These are phyloP conservation scores for Falco naumanni DNA, from an alignment of 2,797 vertebrate genomes.

Conservation along the genomic window DNA sequence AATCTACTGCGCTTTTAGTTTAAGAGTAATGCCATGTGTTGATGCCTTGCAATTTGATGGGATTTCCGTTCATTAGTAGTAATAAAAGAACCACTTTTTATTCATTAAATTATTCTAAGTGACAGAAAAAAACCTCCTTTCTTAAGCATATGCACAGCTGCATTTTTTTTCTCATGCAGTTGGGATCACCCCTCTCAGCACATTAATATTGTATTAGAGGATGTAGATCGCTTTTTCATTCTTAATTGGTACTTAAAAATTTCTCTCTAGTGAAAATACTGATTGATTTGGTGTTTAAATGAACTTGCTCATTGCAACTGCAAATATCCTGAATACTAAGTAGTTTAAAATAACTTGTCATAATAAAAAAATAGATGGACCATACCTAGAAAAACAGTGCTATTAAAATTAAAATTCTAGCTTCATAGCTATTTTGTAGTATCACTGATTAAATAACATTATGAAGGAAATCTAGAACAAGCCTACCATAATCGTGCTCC, in stretches of 20 bases:
- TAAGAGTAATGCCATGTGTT: constrained; percentile 28
- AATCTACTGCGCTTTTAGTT: constrained; percentile 11
- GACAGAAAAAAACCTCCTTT: constrained; percentile 68
- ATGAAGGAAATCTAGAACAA: neutral
- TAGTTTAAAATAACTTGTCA: constrained; percentile 83
- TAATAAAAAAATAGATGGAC: constrained; percentile 83
- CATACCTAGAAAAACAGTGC: constrained; percentile 75
- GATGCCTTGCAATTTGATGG: constrained; percentile 57
- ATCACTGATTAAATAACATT: neutral
- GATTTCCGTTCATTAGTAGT: constrained; percentile 57
- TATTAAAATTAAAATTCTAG: constrained; percentile 65
- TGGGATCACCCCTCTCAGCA: constrained; percentile 88
- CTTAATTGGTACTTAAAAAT: constrained; percentile 92
- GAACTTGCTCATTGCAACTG: constrained; percentile 86
- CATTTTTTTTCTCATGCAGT: constrained; percentile 81
- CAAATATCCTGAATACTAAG: constrained; percentile 88
- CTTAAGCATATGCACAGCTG: constrained; percentile 59
- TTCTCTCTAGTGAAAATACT: constrained; percentile 89
- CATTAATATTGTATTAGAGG: constrained; percentile 89
- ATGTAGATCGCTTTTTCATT: constrained; percentile 87
- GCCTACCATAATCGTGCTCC: neutral
- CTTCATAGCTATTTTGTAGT: neutral
- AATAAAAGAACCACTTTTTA: constrained; percentile 86
- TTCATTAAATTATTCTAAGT: constrained; percentile 89
- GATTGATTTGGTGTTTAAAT: constrained; percentile 93